These are phyloP conservation scores for Antigone vipio DNA, from an alignment of 2,113 vertebrate species.

Conservation along the genomic window DNA sequence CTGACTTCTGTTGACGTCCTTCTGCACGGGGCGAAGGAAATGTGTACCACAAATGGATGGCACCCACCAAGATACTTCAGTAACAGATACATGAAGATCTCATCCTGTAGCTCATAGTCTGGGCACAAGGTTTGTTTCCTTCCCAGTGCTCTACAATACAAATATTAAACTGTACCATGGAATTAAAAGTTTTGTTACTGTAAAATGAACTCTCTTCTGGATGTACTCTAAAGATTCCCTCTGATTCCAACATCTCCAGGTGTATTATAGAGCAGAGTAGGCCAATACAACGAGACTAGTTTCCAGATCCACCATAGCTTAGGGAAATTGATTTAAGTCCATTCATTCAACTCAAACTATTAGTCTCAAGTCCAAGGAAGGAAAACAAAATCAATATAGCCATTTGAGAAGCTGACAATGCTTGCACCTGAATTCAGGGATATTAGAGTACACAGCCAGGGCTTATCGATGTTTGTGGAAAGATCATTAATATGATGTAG, in stretches of 20 bases:
- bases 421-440: background rate
- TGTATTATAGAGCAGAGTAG: background rate
- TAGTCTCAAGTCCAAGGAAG: conserved; percentile 7
- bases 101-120: background rate
- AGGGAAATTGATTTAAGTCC: background rate
- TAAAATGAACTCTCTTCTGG: background rate
- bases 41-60: background rate
- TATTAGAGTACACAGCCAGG: background rate
- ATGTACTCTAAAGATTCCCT: background rate
- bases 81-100: background rate
- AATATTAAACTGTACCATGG: background rate
- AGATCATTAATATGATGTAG: background rate
- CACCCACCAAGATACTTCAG: background rate
- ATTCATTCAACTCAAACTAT: background rate
- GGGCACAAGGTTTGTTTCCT: background rate
- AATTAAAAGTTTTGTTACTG: background rate
- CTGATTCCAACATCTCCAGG: background rate
- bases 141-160: background rate
- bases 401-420: background rate
- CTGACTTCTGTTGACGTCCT: background rate
- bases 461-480: background rate
- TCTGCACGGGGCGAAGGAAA: background rate
- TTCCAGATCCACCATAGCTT: background rate
- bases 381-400: conserved; percentile 25
- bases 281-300: background rate